Evolutionary conservation across 2,113 vertebrate species (phyloP).

Genomic region (Nettapus auritus): DNA sequence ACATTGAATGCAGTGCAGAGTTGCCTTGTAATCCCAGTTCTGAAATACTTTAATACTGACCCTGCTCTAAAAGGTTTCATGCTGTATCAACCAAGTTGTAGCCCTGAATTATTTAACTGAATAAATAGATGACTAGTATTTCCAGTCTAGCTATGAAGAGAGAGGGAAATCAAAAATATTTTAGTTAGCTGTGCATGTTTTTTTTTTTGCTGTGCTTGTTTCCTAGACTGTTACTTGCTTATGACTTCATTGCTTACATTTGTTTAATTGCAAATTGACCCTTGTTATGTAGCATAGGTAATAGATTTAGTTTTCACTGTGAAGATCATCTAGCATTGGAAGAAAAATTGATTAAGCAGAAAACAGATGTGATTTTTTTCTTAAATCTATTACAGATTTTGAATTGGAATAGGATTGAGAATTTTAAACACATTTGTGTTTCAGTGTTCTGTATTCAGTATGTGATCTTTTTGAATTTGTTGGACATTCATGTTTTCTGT

Average conservation of each 20-base stretch:
- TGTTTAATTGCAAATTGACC: not conserved
- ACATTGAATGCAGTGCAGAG: not conserved
- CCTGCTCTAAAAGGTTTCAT: not conserved
- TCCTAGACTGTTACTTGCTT: not conserved
- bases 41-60: not conserved
- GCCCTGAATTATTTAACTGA: not conserved
- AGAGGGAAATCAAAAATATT: not conserved
- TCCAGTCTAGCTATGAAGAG: not conserved
- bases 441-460: not conserved
- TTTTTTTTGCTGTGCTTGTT: not conserved
- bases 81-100: not conserved
- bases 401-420: not conserved
- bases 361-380: not conserved
- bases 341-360: not conserved
- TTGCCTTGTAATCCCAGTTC: not conserved
- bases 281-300: not conserved
- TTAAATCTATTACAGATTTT: not conserved
- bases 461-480: not conserved
- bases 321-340: not conserved
- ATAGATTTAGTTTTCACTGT: not conserved
- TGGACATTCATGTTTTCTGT: not conserved
- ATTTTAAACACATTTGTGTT: not conserved
- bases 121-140: not conserved
- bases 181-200: not conserved
- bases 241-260: not conserved